Evolutionary conservation across 2,113 vertebrate species (phyloP), one percentile per base, ranked within the genome.

Genomic region (Anoplopoma fimbria): DNA sequence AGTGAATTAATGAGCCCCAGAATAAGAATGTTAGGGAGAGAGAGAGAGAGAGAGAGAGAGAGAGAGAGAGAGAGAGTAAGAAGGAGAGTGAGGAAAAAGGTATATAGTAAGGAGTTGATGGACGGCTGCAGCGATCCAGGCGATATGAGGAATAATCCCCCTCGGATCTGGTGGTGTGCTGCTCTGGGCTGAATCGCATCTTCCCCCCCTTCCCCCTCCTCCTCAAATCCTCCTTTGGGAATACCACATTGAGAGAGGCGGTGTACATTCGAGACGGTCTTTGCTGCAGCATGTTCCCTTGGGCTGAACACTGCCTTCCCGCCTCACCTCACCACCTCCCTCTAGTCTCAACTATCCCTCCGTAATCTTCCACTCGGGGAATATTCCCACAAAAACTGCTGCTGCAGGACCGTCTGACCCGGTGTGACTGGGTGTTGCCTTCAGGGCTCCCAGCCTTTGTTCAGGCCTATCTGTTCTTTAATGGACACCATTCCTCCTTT

Each of bases 1-100:
- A 69, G 21, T 31, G 69, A 91, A 92, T 83, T 85, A 78, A 85
- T 42, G 69, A 74, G 55, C 21, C 64, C n/a, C 57, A 63, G 19
- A 53, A 57, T n/a, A 49, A 68, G 53, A 47, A 12, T 23, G 69
- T 51, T 60, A 40, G 38, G 62, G 49, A 19, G 74, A 17, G 38
- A 75, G 60, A 42, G 68, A 47, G 38, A 34, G 72, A 47, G 13
- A 40, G 15, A 14, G 49, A 33, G 9, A 34, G 45, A 33, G 7
- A 60, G 42, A 21, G 69, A 14, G 34, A 73, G 58, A 34, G 60
- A 53, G 36, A 51, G 71, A 55, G 12, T 4, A 4, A 14, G 42
- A 45, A 47, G 8, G 21, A 17, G 57, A 38, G 7, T 31, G 31
- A 45, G 5, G 57, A 8, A 38, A n/a, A 13, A 25, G 51, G 51